phyloP scores from a whole-genome alignment of 2,797 vertebrate species.

The Brotula barbata region DNA sequence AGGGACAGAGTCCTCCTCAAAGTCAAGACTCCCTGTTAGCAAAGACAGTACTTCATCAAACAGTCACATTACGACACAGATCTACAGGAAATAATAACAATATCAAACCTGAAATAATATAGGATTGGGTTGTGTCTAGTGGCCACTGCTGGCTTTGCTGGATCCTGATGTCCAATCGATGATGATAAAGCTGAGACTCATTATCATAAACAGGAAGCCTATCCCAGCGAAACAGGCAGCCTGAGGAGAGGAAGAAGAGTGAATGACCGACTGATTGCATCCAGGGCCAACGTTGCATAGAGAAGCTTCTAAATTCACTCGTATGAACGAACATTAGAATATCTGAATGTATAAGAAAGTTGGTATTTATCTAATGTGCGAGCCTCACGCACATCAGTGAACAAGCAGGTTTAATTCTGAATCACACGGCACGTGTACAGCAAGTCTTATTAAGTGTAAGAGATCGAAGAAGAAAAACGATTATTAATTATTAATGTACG shows the following conservation, averaged over 20 bases:
- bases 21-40: slow-evolving; percentile 34
- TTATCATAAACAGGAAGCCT: slow-evolving; percentile 94
- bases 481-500: too few species aligned
- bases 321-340: too few species aligned
- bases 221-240: slow-evolving; percentile 90
- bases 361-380: too few species aligned
- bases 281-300: too few species aligned
- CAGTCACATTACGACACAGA: slow-evolving; percentile 60
- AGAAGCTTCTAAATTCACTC: too few species aligned
- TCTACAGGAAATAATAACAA: slow-evolving; percentile 56
- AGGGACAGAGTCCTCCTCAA: slow-evolving; percentile 15
- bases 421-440: too few species aligned
- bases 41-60: slow-evolving; percentile 54
- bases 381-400: too few species aligned
- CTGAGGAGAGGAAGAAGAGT: slow-evolving; percentile 64
- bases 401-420: too few species aligned
- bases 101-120: slow-evolving; percentile 45
- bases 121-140: slow-evolving; percentile 75
- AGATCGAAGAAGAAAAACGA: too few species aligned
- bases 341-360: too few species aligned
- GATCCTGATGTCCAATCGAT: slow-evolving; percentile 89
- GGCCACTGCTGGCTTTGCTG: slow-evolving; percentile 83
- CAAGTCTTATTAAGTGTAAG: too few species aligned
- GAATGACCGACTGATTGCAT: neutral
- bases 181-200: slow-evolving; percentile 98